These are phyloP conservation scores for Pterostichus madidus DNA, from an alignment of 2,888 invertebrate species.

Conservation along the genomic window DNA sequence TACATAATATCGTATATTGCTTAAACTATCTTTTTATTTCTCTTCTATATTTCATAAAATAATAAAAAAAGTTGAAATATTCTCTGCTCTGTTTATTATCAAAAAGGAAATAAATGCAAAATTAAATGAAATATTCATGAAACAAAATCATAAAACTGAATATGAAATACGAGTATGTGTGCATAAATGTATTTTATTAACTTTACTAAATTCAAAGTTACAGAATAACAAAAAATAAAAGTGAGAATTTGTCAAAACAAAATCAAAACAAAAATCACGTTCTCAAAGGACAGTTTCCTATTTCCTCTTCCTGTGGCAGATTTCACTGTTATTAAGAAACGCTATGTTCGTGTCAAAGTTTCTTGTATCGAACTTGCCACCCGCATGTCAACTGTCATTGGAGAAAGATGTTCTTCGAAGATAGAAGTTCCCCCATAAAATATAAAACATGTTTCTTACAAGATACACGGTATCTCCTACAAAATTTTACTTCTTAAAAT, in stretches of 20 bases:
- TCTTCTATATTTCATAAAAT: not conserved
- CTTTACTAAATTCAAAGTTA: not conserved
- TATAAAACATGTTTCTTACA: not conserved
- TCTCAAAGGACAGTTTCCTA: conserved; percentile 21
- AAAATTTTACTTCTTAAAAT: too few species aligned
- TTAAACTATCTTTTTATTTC: too few species aligned
- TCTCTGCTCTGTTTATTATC: not conserved
- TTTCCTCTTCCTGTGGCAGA: conserved; percentile 20
- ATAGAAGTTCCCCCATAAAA: conserved; percentile 1
- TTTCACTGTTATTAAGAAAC: conserved; percentile 33
- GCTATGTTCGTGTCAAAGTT: conserved; percentile 36
- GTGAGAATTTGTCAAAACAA: conserved; percentile 9
- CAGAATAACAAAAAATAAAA: not conserved
- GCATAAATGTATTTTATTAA: not conserved
- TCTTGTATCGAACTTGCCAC: conserved; percentile 39
- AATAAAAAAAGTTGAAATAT: not conserved
- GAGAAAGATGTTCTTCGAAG: conserved; percentile 27
- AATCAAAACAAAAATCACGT: conserved; percentile 23
- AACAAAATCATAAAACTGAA: too few species aligned
- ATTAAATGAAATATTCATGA: not conserved
- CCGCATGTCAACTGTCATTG: conserved; percentile 40
- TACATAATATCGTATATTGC: too few species aligned
- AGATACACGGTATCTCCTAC: too few species aligned
- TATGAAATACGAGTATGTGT: not conserved
- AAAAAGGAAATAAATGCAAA: not conserved